A percentile compares a stretch with the other conserved stretches of the same genome.
These are phyloP conservation scores for Piaya cayana DNA, from an alignment of 2,113 vertebrate species.

Conservation along the genomic window DNA sequence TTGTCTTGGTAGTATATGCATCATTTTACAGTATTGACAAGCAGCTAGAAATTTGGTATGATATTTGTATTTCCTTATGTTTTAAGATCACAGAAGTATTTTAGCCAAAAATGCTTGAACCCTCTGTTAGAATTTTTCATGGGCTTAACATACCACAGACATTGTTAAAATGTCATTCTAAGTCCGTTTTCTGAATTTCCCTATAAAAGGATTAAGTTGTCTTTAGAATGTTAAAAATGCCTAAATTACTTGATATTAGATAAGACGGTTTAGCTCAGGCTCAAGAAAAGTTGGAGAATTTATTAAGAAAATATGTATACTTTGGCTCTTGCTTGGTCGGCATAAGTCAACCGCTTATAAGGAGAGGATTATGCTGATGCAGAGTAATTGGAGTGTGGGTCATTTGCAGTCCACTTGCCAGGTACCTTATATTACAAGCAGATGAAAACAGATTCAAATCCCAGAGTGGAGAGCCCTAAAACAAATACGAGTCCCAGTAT, in stretches of 20 bases:
- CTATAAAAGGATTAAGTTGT: constrained; percentile 56
- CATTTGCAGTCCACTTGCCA: constrained; percentile 16
- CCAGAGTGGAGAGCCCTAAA: not conserved
- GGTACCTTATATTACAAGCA: not conserved
- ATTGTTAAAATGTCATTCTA: constrained; percentile 64
- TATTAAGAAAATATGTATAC: constrained; percentile 30
- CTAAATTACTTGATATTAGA: constrained; percentile 53
- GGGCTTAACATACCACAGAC: constrained; percentile 41
- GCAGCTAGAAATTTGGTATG: not conserved
- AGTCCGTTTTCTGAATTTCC: constrained; percentile 58
- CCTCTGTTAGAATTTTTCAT: constrained; percentile 49
- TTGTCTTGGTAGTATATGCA: not conserved
- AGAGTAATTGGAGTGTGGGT: not conserved
- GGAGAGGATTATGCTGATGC: not conserved
- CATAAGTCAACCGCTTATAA: not conserved
- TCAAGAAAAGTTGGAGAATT: constrained; percentile 18
- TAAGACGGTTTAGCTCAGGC: constrained; percentile 61
- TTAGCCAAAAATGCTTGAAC: constrained; percentile 33
- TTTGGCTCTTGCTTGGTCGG: not conserved
- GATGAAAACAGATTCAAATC: not conserved
- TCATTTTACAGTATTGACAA: not conserved
- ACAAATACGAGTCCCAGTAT: not conserved
- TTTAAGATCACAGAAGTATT: not conserved
- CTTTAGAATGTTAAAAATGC: constrained; percentile 68
- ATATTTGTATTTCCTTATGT: not conserved